Evolutionary conservation across 2,888 invertebrate genomes (phyloP), one percentile per base, ranked within the genome.

Genomic region (Nemotelus pantherinus): DNA sequence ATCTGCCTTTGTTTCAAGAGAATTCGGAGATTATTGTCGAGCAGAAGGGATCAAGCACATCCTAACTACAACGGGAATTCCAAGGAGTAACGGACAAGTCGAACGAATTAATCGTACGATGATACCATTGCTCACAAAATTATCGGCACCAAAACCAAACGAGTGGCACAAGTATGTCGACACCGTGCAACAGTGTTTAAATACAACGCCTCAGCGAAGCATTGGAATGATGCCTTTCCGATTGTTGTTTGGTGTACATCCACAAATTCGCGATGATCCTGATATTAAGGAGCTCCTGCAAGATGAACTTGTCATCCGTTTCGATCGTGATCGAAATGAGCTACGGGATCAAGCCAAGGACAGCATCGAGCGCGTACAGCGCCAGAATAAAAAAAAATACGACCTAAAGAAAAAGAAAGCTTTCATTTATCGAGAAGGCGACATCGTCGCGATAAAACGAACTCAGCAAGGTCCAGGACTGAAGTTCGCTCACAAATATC

Each of bases 41-140:
- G 25, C 25, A 25, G 25, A 25, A 25, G 25, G 25, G 0, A 25
- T 87, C 53, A 48, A 83, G 43, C 85, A 84, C 74, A 48, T 81
- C 0, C 44, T 67, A 9, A 84, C 84, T n/a, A 79, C 79, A 6
- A 79, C 79, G 6, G 81, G 85, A n/a, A 78, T 85, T 4, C 84
- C 86, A 10, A 68, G 85, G 64, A 83, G 83, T 25, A 86, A 86
- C 78, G 85, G 85, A 0, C 85, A 86, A 77, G 83, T 83, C 0
- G 84, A 86, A 71, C 80, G 84, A 4, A 78, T 84, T 2, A 84
- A 86, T 78, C 77, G 82, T 5, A 83, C 80, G 3, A 82, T 86
- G 3, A 68, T 68, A 2, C n/a, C 84, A 0, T 83, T n/a, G 77
- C 25, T 25, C 25, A 25, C 25, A 25, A 25, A 25, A 25, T 25